Evolutionary conservation across 1,140 invertebrate genomes (phyloP).

Genomic region (Orius insidiosus): DNA sequence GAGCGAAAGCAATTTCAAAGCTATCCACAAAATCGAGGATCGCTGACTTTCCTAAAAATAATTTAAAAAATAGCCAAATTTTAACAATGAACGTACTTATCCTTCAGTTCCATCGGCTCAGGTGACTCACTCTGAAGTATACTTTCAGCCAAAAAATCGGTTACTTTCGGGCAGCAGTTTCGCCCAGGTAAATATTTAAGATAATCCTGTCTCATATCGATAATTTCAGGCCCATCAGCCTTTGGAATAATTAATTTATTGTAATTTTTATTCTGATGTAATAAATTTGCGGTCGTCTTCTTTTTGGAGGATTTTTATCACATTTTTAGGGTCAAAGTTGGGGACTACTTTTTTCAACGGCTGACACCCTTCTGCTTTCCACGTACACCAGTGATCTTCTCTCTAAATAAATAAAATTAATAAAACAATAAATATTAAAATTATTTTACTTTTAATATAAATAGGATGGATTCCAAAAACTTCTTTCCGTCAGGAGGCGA

Average conservation of each 20-base stretch:
- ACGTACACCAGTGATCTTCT: constrained; percentile 89
- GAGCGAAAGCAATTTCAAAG: constrained; percentile 66
- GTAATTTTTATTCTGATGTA: constrained; percentile 1
- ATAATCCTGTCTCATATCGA: constrained; percentile 8
- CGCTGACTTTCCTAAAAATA: constrained; percentile 50
- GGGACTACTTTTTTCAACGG: constrained; percentile 45
- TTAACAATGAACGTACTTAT: constrained; percentile 49
- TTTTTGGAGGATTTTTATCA: constrained; percentile 25
- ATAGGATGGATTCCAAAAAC: constrained; percentile 70
- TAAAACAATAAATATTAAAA: constrained; percentile 1
- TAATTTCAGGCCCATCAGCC: constrained; percentile 21
- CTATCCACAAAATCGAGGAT: constrained; percentile 78
- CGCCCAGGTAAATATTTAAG: constrained; percentile 3
- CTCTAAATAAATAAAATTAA: constrained; percentile 29
- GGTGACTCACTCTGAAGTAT: constrained; percentile 42
- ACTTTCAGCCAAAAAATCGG: constrained; percentile 66
- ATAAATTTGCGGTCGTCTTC: constrained; percentile 8
- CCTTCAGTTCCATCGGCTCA: constrained; percentile 43
- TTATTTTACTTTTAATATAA: constrained; percentile 39
- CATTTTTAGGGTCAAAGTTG: constrained; percentile 20
- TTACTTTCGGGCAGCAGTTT: constrained; percentile 44
- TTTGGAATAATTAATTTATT: constrained; percentile 63
- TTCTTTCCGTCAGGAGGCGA: constrained; percentile 75
- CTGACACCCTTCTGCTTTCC: constrained; percentile 82
- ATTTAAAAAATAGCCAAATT: too few species aligned